Base-by-base conservation (phyloP, 1,140 invertebrate species). In the Diprion similis region DNA sequence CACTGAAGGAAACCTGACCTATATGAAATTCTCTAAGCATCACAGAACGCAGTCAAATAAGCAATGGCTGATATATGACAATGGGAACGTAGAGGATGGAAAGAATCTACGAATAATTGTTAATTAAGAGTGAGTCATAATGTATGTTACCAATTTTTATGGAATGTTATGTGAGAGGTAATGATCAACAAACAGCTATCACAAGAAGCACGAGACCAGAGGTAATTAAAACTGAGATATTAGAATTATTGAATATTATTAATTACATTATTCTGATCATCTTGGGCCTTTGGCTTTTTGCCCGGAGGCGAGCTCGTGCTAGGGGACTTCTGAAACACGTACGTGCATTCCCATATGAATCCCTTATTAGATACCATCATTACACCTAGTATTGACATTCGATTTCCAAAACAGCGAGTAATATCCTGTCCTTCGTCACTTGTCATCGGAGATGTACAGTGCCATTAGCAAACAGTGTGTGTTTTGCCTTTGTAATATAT, bases 211-310 rank as follows among this genome's bases (percentile, higher is more conserved):
- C 75, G 65, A 80, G 74, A 72, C 78, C 79, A 79, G 73, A 82
- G 67, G 81, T 59, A 74, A 71, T 73, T 75, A 77, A 80, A 83
- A 79, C 79, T 79, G 78, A 84, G 77, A 77, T 78, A 81, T 81
- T 82, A 85, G 80, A 84, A 83, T 83, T 84, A 86, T 82, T 85
- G 79, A 85, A 79, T 59, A 59, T 8, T 82, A 85, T 86, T 86
- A 86, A 85, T 86, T 86, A 87, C 85, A 86, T 87, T 86, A 82
- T 84, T 85, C 79, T 81, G 82, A 84, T 86, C 84, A 78, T 85
- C 84, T 85, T 84, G 82, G 79, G 82, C 83, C 84, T 86, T 85
- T 81, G 81, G 80, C 83, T 84, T 87, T 86, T 87, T 87, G 83
- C 82, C 83, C 80, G 84, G 79, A 82, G 83, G 77, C 79, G 84